A percentile compares a stretch with the other conserved stretches of the same genome.
Evolutionary conservation across 2,113 vertebrate species (phyloP).

Genomic region (Heloderma charlesbogerti): DNA sequence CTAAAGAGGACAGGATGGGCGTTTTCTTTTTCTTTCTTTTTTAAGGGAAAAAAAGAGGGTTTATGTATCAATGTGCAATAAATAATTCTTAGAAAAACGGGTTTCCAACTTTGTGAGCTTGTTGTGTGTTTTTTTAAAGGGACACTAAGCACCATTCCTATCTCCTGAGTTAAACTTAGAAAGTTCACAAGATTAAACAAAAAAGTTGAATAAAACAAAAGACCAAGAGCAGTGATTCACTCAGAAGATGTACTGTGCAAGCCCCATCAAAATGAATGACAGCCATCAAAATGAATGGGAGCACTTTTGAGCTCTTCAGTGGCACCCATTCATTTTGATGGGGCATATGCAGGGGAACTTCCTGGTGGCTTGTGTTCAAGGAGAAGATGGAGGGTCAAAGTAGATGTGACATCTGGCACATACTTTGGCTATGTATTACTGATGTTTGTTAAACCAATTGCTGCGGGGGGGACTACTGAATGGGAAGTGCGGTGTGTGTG

Average conservation of each 20-base stretch:
- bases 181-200: not conserved
- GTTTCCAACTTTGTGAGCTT: not conserved
- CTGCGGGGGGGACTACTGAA: not conserved
- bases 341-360: too few species aligned
- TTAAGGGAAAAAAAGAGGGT: not conserved
- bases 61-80: not conserved
- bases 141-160: not conserved
- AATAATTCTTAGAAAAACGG: not conserved
- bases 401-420: not conserved
- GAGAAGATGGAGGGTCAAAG: not conserved
- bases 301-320: not conserved
- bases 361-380: not conserved
- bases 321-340: not conserved
- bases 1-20: constrained; percentile 50
- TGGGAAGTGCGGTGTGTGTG: not conserved
- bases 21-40: not conserved
- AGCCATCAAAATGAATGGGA: not conserved
- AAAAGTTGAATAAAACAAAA: not conserved
- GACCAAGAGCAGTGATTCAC: not conserved
- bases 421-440: not conserved
- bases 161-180: not conserved
- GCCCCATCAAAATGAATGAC: not conserved
- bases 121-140: constrained; percentile 4
- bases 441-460: not conserved
- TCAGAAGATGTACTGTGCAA: not conserved